Evolutionary conservation across 2,888 invertebrate species (phyloP), one percentile per base, ranked within the genome.

Genomic region (Hartigia nigra): DNA sequence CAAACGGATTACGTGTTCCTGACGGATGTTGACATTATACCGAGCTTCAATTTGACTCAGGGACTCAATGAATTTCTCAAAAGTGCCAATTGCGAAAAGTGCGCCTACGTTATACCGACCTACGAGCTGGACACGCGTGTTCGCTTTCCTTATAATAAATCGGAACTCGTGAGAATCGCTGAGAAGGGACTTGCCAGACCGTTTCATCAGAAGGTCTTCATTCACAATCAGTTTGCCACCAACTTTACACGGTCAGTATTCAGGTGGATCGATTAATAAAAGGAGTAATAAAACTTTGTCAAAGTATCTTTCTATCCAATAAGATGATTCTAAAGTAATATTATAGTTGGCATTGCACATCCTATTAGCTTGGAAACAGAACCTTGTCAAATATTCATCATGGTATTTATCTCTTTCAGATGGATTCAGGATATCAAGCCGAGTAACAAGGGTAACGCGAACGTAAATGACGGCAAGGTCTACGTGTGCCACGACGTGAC

Each of bases 171-270:
- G 77, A 92, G 96, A 78, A 92, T 97, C 81, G 95, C 96, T 1
- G 95, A 94, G 86, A 96, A 96, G 87, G 96, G 96, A 77, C 92
- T 97, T 76, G 97, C 97, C 0, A 94, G 97, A 90, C 97, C 97
- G 0, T 98, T 98, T 90, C 98, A 98, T 91, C 95, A 97, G 87
- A 97, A 97, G 92, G 97, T 98, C 81, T 98, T 98, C 91, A 97
- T 97, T 86, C 96, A 97, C 91, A 98, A 98, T 91, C 98, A 98
- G 91, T 97, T 95, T 88, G 97, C 98, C 11, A 98, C 97, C 0
- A 98, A 98, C 92, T 97, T 97, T 91, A 94, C 96, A 69, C 95
- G 95, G 97, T 96, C 89, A 93, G 93, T 90, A 34, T 4, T 37
- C 37, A 75, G 11, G 12, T 11, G 12, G 1, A 34, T 3, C 34